phyloP scores from a whole-genome alignment of 1,140 invertebrate genomes.

The Drosophila cardini region DNA sequence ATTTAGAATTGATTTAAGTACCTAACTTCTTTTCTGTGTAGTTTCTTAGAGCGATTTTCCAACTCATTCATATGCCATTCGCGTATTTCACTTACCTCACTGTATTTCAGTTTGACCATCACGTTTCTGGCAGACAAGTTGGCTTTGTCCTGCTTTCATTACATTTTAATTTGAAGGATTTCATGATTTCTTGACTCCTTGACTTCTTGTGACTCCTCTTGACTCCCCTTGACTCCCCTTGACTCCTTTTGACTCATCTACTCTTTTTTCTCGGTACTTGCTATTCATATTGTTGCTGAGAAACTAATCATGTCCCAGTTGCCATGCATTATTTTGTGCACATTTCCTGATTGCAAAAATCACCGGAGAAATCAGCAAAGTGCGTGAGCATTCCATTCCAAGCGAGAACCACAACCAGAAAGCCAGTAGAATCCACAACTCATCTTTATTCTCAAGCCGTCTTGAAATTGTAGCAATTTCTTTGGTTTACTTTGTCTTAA shows the following conservation, averaged over 20 bases:
- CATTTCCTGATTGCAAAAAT: slow-evolving; percentile 79
- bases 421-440: slow-evolving; percentile 14
- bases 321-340: slow-evolving; percentile 61
- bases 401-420: neutral
- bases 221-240: too few relatives aligned
- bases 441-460: neutral
- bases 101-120: slow-evolving; percentile 63
- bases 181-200: slow-evolving; percentile 1
- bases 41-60: neutral
- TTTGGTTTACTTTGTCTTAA: neutral
- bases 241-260: too few relatives aligned
- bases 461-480: neutral
- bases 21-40: neutral
- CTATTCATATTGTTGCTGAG: slow-evolving; percentile 49
- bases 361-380: slow-evolving; percentile 74
- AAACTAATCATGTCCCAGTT: slow-evolving; percentile 68
- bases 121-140: slow-evolving; percentile 52
- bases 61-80: slow-evolving; percentile 33
- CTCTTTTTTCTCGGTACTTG: slow-evolving; percentile 35
- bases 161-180: slow-evolving; percentile 64
- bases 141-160: slow-evolving; percentile 58
- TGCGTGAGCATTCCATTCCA: slow-evolving; percentile 26
- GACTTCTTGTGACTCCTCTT: too few relatives aligned
- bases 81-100: slow-evolving; percentile 57
- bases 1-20: too few relatives aligned